These are phyloP conservation scores for Dendrolimus punctatus DNA, from an alignment of 1,140 invertebrate species.

Conservation along the genomic window DNA sequence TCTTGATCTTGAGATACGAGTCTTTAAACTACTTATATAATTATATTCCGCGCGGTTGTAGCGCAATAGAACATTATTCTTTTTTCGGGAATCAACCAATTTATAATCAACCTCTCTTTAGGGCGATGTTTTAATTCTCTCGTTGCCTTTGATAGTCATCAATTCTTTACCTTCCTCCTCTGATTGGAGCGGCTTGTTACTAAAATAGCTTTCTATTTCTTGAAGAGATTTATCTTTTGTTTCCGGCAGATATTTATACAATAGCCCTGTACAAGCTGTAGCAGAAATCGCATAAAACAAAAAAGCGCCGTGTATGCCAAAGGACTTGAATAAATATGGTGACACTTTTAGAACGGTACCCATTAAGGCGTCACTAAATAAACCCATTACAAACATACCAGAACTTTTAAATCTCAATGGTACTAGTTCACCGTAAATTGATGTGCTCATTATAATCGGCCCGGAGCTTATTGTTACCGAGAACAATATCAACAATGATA, in stretches of 20 bases:
- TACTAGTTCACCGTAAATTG: constrained; percentile 23
- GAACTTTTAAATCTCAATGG: constrained; percentile 20
- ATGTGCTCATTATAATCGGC: constrained; percentile 22
- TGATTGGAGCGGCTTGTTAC: constrained; percentile 2
- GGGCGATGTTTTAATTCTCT: constrained; percentile 5
- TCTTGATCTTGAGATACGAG: too few relatives aligned
- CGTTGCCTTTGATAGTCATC: constrained; percentile 4
- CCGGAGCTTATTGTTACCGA: constrained; percentile 24
- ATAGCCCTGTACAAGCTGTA: constrained; percentile 11
- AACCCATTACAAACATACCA: constrained; percentile 8
- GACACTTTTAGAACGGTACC: constrained; percentile 20
- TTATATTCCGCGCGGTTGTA: too few relatives aligned
- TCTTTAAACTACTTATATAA: too few relatives aligned
- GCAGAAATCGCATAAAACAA: constrained; percentile 19
- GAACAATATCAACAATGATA: constrained; percentile 20
- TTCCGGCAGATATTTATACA: constrained; percentile 23
- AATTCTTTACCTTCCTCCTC: constrained; percentile 4
- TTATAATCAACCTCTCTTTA: neutral
- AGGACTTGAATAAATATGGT: constrained; percentile 15
- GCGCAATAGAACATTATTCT: too few relatives aligned
- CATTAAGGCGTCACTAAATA: constrained; percentile 13
- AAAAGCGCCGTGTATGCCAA: constrained; percentile 15
- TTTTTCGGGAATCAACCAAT: too few relatives aligned
- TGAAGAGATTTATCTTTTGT: constrained; percentile 27
- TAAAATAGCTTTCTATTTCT: constrained; percentile 25